Conservation (phyloP, 2,113 vertebrate species). For the Benitochromis conjunctus region DNA sequence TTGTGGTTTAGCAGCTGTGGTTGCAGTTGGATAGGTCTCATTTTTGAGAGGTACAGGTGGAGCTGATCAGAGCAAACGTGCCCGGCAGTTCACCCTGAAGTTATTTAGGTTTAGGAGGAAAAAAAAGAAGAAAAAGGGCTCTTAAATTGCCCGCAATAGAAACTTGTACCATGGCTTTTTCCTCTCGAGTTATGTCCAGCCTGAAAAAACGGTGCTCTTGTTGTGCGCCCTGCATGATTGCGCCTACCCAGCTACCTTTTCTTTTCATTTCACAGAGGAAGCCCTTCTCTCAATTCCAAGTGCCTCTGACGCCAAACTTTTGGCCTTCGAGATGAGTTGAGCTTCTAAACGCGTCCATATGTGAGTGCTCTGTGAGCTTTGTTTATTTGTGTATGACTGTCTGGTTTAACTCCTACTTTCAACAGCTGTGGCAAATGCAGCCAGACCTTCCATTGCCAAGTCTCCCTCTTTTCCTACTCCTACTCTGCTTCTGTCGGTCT, state of each 20-base stretch:
- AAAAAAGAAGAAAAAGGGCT: background rate
- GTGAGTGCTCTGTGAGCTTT: constrained; percentile 25
- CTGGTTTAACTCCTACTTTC: constrained; percentile 63
- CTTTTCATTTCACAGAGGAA: background rate
- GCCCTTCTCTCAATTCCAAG: background rate
- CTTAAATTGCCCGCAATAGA: background rate
- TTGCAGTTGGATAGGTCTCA: background rate
- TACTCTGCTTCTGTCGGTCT: constrained; percentile 41
- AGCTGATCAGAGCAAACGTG: background rate
- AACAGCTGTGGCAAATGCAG: constrained; percentile 63
- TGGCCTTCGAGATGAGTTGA: constrained; percentile 22
- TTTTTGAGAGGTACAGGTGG: background rate
- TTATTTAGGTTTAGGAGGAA: background rate
- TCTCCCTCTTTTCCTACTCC: constrained; percentile 46
- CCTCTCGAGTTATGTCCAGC: background rate
- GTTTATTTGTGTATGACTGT: constrained; percentile 45
- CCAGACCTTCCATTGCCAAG: constrained; percentile 58
- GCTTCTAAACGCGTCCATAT: constrained; percentile 31
- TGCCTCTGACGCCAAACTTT: constrained; percentile 11
- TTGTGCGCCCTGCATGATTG: background rate
- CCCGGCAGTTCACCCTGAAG: background rate
- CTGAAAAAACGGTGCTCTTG: background rate
- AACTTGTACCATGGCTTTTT: background rate
- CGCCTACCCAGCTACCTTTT: background rate
- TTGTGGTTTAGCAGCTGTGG: constrained; percentile 16